Conservation (phyloP, 30 jellyfish, hydroid and myxozoan genomes). For the Pseudorhiza aurosa region DNA sequence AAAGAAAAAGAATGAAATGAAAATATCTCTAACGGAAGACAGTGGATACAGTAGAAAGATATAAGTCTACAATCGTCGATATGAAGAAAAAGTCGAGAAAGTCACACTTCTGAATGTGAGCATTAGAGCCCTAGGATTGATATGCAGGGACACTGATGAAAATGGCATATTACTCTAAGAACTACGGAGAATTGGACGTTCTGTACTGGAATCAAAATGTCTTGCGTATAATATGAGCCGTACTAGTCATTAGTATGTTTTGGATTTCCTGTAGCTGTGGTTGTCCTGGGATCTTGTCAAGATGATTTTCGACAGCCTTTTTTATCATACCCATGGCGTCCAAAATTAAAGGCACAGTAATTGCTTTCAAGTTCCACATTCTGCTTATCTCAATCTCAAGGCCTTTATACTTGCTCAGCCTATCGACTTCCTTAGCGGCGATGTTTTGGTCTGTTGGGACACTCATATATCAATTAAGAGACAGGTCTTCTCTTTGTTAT, state of each 20-base stretch:
- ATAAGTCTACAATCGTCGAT: too few relatives aligned
- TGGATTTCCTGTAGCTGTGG: constrained; percentile 23
- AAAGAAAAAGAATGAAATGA: too few relatives aligned
- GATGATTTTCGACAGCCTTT: not conserved
- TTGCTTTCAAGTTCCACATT: constrained; percentile 28
- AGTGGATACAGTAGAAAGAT: too few relatives aligned
- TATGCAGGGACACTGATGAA: too few relatives aligned
- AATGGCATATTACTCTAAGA: too few relatives aligned
- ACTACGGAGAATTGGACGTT: too few relatives aligned
- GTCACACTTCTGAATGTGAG: too few relatives aligned
- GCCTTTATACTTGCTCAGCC: not conserved
- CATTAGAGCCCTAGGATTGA: too few relatives aligned
- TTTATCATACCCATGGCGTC: constrained; percentile 34
- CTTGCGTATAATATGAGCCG: constrained; percentile 31
- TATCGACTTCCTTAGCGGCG: constrained; percentile 24
- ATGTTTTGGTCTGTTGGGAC: constrained; percentile 32
- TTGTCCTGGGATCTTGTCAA: constrained; percentile 30
- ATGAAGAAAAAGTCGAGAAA: too few relatives aligned
- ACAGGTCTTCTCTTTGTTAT: not conserved
- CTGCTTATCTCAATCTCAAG: constrained; percentile 2
- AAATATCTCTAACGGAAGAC: too few relatives aligned
- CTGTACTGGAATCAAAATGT: too few relatives aligned
- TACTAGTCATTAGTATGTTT: constrained; percentile 11
- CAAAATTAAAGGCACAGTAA: constrained; percentile 4
- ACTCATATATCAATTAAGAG: constrained; percentile 31